Percentiles rank a stretch among this genome's conserved stretches.
Conservation (phyloP, 2,113 vertebrate genomes). For the Laticauda colubrina region DNA sequence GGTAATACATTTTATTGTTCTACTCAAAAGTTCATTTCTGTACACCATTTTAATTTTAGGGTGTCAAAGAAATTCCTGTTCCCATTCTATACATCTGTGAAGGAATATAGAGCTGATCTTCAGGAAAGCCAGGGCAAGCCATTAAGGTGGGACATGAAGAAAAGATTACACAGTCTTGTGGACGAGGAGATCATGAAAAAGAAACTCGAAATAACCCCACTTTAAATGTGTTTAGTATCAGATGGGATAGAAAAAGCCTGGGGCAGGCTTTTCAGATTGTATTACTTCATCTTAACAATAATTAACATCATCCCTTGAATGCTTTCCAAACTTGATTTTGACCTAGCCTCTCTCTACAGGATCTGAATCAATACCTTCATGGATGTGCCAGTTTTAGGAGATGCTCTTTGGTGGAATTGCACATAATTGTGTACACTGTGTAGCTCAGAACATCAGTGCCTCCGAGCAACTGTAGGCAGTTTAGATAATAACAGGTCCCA, state of each 20-base stretch:
- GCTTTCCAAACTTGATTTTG: neutral
- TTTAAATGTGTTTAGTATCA: neutral
- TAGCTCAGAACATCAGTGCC: neutral
- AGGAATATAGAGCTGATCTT: neutral
- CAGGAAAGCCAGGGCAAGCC: neutral
- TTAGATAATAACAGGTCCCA: neutral
- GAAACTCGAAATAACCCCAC: neutral
- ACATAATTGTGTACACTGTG: neutral
- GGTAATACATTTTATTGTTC: constrained; percentile 69
- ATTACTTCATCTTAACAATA: neutral
- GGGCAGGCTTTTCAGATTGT: neutral
- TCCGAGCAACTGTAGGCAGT: neutral
- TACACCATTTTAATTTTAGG: neutral
- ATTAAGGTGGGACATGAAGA: neutral
- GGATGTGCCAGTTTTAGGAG: neutral
- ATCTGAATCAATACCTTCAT: neutral
- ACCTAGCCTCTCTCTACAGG: neutral
- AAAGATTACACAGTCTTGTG: neutral
- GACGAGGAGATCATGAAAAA: neutral
- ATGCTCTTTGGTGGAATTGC: neutral
- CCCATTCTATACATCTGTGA: neutral
- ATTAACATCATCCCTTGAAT: neutral
- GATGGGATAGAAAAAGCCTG: neutral
- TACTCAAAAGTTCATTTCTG: neutral
- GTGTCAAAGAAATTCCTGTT: neutral